Evolutionary conservation across 2,888 invertebrate species (phyloP).

Genomic region (Ochropacha duplaris): DNA sequence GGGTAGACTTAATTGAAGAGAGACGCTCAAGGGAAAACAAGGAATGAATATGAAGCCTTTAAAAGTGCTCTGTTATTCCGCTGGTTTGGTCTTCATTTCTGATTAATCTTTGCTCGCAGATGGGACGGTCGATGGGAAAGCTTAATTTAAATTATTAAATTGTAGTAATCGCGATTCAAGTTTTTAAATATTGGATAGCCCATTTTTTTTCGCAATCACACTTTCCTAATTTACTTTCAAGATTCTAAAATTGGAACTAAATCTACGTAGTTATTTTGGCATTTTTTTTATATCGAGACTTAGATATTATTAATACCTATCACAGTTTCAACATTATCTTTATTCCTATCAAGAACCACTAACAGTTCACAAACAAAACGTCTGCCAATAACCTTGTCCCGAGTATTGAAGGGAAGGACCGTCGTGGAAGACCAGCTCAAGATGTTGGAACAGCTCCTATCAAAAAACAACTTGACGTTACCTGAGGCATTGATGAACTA

Average conservation of each 20-base stretch:
- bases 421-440: slow-evolving; percentile 32
- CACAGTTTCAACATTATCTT: background rate
- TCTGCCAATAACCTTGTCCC: slow-evolving; percentile 36
- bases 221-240: too few relatives aligned
- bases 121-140: too few relatives aligned
- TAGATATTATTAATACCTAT: background rate
- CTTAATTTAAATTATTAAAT: too few relatives aligned
- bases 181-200: too few relatives aligned
- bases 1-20: background rate
- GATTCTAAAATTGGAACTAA: too few relatives aligned
- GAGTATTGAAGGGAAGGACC: slow-evolving; percentile 40
- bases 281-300: background rate
- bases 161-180: too few relatives aligned
- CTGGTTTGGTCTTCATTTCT: too few relatives aligned
- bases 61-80: background rate
- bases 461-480: slow-evolving; percentile 42
- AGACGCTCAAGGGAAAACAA: background rate
- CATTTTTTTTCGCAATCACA: too few relatives aligned
- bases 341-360: slow-evolving; percentile 20
- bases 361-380: slow-evolving; percentile 22
- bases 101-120: too few relatives aligned
- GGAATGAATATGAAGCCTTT: background rate
- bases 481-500: slow-evolving; percentile 39
- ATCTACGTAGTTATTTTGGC: too few relatives aligned
- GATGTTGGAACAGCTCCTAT: slow-evolving; percentile 44